Evolutionary conservation across 2,113 vertebrate genomes (phyloP).

Genomic region (Oceanodroma tethys): DNA sequence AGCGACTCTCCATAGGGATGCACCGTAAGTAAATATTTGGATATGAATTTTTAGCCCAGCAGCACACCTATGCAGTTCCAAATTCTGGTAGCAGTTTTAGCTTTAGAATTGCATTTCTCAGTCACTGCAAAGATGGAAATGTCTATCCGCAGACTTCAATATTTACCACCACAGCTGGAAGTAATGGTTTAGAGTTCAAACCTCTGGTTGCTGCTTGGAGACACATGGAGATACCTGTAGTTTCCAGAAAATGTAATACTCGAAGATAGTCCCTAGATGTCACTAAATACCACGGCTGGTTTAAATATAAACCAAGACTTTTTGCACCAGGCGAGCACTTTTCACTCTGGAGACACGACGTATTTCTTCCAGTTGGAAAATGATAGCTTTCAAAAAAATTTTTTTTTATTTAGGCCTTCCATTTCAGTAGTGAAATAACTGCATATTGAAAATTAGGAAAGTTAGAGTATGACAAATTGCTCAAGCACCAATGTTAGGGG

Average conservation of each 20-base stretch:
- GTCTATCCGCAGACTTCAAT: neutral
- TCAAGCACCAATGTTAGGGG: neutral
- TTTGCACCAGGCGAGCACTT: neutral
- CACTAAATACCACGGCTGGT: slow-evolving; percentile 50
- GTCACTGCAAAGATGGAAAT: neutral
- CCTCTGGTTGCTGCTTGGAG: neutral
- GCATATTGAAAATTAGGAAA: neutral
- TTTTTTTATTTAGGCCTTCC: neutral
- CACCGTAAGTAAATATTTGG: neutral
- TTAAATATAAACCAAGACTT: neutral
- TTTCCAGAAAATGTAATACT: slow-evolving; percentile 31
- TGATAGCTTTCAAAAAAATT: neutral
- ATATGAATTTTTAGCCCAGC: neutral
- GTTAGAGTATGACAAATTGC: neutral
- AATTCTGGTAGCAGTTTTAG: neutral
- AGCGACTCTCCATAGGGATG: neutral
- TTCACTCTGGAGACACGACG: rapidly evolving
- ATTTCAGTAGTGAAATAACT: neutral
- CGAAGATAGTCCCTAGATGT: slow-evolving; percentile 61
- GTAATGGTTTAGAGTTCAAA: neutral
- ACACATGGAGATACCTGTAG: rapidly evolving
- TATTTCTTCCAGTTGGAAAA: neutral
- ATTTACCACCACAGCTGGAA: rapidly evolving
- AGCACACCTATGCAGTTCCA: neutral
- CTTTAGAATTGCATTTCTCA: neutral